A percentile compares a stretch with the other conserved stretches of the same genome.
Evolutionary conservation across 2,888 invertebrate species (phyloP).

Genomic region (Galerucella pusilla): DNA sequence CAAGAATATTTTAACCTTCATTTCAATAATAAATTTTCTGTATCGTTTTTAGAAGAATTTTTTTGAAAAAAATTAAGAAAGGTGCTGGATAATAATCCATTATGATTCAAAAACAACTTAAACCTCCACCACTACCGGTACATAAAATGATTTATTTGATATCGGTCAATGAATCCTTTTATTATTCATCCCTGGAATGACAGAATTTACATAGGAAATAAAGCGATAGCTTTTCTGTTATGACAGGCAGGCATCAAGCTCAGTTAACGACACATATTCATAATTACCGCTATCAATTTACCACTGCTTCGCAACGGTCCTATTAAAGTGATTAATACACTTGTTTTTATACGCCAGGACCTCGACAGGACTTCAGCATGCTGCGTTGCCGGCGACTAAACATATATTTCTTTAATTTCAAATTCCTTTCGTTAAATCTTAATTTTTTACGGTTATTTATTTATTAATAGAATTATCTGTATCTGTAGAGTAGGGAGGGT

Average conservation of each 20-base stretch:
- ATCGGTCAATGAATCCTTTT: constrained; percentile 33
- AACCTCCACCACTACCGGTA: constrained; percentile 14
- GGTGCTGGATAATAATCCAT: no score
- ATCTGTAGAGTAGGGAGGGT: no score
- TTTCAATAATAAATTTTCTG: constrained; percentile 11
- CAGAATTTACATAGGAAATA: constrained; percentile 53
- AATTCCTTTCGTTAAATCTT: no score
- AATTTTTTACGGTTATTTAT: no score
- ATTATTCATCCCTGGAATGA: constrained; percentile 41
- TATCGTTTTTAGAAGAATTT: no score
- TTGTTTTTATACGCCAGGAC: constrained; percentile 59
- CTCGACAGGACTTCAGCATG: constrained; percentile 45
- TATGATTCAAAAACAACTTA: background rate
- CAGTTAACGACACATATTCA: constrained; percentile 61
- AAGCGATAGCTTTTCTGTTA: constrained; percentile 55
- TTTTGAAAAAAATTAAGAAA: no score
- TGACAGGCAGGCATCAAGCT: constrained; percentile 58
- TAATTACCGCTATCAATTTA: constrained; percentile 63
- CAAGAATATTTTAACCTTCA: constrained; percentile 7
- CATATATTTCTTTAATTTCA: background rate
- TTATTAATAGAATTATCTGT: no score
- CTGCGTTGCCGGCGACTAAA: background rate
- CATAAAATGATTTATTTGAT: constrained; percentile 26
- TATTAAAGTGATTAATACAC: constrained; percentile 64
- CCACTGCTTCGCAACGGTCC: constrained; percentile 58